Evolutionary conservation across 2,888 invertebrate genomes (phyloP).

Genomic region (Stenoptilia bipunctidactyla): DNA sequence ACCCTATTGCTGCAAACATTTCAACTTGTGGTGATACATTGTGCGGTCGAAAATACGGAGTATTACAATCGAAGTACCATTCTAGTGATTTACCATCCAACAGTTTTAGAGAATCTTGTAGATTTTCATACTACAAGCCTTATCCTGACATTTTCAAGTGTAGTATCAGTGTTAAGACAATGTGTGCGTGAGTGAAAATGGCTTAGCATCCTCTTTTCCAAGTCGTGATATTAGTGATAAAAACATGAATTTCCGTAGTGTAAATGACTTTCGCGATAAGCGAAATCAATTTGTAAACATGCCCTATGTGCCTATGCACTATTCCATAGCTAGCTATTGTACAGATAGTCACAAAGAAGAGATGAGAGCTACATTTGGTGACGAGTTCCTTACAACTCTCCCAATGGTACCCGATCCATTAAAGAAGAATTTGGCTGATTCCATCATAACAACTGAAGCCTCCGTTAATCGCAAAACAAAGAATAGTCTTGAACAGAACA

Average conservation of each 20-base stretch:
- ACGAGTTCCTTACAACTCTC: slow-evolving; percentile 37
- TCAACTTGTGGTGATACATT: slow-evolving; percentile 33
- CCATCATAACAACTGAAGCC: slow-evolving; percentile 28
- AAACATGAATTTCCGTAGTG: slow-evolving; percentile 39
- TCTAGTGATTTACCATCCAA: slow-evolving; percentile 28
- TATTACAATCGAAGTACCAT: background rate
- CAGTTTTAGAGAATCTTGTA: slow-evolving; percentile 30
- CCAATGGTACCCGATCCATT: slow-evolving; percentile 45
- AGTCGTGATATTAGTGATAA: slow-evolving; percentile 24
- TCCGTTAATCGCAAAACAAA: slow-evolving; percentile 16
- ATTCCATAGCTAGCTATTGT: slow-evolving; percentile 36
- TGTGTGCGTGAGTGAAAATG: slow-evolving; percentile 37
- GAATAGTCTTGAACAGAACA: slow-evolving; percentile 13
- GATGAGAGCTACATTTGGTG: slow-evolving; percentile 32
- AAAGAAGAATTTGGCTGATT: slow-evolving; percentile 52
- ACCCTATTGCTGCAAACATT: slow-evolving; percentile 27
- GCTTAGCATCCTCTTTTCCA: slow-evolving; percentile 28
- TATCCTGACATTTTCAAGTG: slow-evolving; percentile 35
- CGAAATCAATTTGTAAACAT: slow-evolving; percentile 26
- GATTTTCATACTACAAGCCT: slow-evolving; percentile 36
- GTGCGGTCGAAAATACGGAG: slow-evolving; percentile 20
- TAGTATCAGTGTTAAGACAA: slow-evolving; percentile 22
- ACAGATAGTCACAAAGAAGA: slow-evolving; percentile 33
- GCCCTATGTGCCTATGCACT: slow-evolving; percentile 30
- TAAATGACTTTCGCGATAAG: slow-evolving; percentile 34